Conservation (phyloP, 2,113 vertebrate species). For the Picathartes gymnocephalus region DNA sequence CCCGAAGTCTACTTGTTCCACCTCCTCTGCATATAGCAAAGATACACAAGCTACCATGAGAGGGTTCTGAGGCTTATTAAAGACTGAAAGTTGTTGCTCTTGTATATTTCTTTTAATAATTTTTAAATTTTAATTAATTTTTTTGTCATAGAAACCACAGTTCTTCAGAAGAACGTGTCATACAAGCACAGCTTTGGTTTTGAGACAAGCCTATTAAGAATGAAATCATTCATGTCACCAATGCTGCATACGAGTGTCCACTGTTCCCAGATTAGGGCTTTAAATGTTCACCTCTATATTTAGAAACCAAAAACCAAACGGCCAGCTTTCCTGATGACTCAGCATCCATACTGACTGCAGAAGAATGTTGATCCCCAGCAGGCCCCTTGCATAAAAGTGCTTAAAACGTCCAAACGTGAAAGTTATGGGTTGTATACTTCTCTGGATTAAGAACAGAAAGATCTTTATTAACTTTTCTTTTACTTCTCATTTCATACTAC, state of each 20-base stretch:
- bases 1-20: neutral
- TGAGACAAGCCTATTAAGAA: neutral
- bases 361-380: constrained; percentile 9
- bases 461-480: neutral
- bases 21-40: neutral
- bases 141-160: neutral
- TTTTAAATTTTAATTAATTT: neutral
- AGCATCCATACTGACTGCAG: constrained; percentile 18
- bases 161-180: neutral
- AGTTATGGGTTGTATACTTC: neutral
- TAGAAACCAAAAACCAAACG: constrained; percentile 46
- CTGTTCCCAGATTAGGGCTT: neutral
- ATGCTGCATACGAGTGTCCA: neutral
- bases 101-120: neutral
- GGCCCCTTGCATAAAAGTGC: neutral
- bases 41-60: neutral
- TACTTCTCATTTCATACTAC: neutral
- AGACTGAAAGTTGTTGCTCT: neutral
- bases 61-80: neutral
- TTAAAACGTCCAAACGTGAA: neutral
- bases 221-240: neutral
- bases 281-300: constrained; percentile 36
- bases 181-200: neutral
- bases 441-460: neutral
- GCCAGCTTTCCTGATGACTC: constrained; percentile 38